Base-by-base conservation (phyloP, 2,797 vertebrate genomes). In the Helostoma temminkii region DNA sequence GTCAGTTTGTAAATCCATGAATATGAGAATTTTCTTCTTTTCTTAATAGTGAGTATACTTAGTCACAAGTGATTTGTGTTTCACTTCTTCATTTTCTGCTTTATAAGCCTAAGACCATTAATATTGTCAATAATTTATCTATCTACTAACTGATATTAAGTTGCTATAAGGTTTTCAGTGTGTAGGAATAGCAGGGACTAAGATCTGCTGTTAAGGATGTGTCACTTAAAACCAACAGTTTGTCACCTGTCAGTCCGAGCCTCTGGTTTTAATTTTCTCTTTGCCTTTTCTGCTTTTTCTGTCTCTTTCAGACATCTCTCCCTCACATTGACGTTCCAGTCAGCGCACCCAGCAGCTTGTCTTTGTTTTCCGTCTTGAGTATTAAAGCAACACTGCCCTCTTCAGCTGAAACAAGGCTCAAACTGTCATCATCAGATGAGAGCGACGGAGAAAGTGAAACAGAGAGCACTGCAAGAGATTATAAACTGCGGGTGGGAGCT, bases 261-360 rank as follows among this genome's bases (percentile, higher is more conserved):
- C 42, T 4, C 21, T 55, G 42, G 37, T 46, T 45, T 65, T 11
- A 24, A 15, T 18, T 14, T 42, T 25, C 10, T 55, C 1, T 66
- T 41, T 16, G n/a, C n/a, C 53, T 9, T 46, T 9, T 19, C 8
- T 28, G 18, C 30, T 12, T 58, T 6, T 2, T 53, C 22, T 48
- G 0, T 53, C 3, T 49, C 0, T 75, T 18, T 55, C 68, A 90
- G 90, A 55, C 4, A 0, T 73, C 73, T 45, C 21, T 86, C 60
- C 30, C 3, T 53, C 85, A 82, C 52, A 0, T 18, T 0, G 68
- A 87, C 5, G 11, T 0, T 9, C 1, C 6, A 16, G 2, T 74
- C 3, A 0, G 25, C 0, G 2, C 11, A 0, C 10, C 34, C 1
- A 6, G 1, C 10, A 15, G 6, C 3, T 1, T 22, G 0, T 0